Evolutionary conservation across 2,113 vertebrate genomes (phyloP).

Genomic region (Geococcyx californianus): DNA sequence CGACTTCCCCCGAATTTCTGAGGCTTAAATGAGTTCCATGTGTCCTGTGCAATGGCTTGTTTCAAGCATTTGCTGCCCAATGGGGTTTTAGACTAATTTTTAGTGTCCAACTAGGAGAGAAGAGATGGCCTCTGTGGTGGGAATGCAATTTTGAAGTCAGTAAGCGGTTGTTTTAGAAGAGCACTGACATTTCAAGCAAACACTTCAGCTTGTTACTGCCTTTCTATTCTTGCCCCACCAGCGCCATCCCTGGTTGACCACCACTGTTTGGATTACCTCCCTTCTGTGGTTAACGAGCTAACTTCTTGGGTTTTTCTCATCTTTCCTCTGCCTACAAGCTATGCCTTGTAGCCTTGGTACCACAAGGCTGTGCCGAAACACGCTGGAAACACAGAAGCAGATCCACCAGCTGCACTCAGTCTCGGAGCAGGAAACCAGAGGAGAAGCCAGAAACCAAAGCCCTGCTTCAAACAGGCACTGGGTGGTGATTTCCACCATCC

Average conservation of each 20-base stretch:
- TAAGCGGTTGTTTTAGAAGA: not conserved
- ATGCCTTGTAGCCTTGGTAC: not conserved
- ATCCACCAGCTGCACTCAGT: not conserved
- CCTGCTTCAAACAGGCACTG: not conserved
- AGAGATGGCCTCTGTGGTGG: not conserved
- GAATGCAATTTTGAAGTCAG: not conserved
- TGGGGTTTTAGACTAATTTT: not conserved
- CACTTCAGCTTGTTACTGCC: not conserved
- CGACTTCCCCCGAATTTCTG: not conserved
- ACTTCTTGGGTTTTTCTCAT: not conserved
- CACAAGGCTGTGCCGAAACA: not conserved
- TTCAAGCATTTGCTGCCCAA: not conserved
- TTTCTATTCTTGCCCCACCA: not conserved
- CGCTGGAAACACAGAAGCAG: not conserved
- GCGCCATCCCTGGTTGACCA: not conserved
- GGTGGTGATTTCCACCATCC: not conserved
- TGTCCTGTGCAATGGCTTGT: not conserved
- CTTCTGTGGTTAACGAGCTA: not conserved
- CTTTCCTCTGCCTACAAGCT: not conserved
- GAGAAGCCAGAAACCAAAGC: not conserved
- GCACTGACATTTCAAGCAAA: not conserved
- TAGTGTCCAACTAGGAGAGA: not conserved
- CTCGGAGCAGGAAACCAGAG: not conserved
- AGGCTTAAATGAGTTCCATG: not conserved
- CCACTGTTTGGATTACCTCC: constrained; percentile 6